A percentile compares a stretch with the other conserved stretches of the same genome.
phyloP scores from a whole-genome alignment of 37 sponge, comb jelly and placozoan species.

The Oopsacas minuta region DNA sequence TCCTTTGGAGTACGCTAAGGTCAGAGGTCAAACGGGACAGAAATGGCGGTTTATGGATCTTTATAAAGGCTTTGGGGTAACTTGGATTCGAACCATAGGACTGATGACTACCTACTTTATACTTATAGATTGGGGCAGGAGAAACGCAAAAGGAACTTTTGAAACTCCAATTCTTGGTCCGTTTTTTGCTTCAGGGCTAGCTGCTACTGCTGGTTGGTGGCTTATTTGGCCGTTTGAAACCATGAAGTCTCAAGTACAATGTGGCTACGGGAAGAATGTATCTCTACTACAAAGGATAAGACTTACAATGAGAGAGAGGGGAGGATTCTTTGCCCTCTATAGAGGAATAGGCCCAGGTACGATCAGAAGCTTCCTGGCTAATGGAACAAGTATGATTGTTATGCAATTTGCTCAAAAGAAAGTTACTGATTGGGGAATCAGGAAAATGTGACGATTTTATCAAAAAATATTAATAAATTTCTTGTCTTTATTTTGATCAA shows the following conservation, averaged over 20 bases:
- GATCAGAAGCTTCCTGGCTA: conserved; percentile 85
- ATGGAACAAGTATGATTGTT: conserved; percentile 92
- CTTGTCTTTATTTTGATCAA: no score
- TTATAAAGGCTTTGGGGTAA: conserved; percentile 83
- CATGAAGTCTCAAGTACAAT: conserved; percentile 96
- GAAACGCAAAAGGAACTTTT: conserved; percentile 57
- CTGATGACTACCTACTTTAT: conserved; percentile 87
- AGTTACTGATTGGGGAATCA: conserved; percentile 69
- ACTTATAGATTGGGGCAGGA: conserved; percentile 63
- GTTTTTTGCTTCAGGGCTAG: conserved; percentile 72
- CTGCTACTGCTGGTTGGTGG: conserved; percentile 95
- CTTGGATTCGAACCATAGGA: conserved; percentile 75
- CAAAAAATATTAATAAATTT: no score
- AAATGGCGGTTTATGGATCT: conserved; percentile 52
- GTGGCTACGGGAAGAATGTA: conserved; percentile 50
- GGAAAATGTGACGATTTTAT: no score
- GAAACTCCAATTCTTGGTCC: conserved; percentile 60
- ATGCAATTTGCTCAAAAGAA: conserved; percentile 85
- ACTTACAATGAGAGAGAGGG: conserved; percentile 51
- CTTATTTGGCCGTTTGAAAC: conserved; percentile 97
- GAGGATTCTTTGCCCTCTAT: conserved; percentile 73
- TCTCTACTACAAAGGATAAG: conserved; percentile 47
- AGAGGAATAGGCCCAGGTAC: conserved; percentile 90
- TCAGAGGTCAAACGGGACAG: conserved; percentile 73
- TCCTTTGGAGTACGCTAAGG: conserved; percentile 83